These are phyloP conservation scores for Bovichtus variegatus DNA, from an alignment of 2,797 vertebrate species.

Conservation along the genomic window DNA sequence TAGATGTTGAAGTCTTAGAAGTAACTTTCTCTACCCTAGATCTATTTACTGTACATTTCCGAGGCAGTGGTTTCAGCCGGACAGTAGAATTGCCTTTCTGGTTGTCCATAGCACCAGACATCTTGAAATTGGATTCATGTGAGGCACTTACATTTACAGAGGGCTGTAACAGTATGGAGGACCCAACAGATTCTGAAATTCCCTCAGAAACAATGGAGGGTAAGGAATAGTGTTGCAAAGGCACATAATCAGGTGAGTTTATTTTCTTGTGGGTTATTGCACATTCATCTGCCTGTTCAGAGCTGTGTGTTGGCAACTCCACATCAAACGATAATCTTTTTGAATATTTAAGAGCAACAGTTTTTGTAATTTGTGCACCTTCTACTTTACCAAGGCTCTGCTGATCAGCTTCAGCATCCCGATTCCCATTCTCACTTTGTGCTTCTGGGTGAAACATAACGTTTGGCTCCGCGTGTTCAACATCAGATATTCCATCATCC, in stretches of 20 bases:
- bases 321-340: slow-evolving; percentile 62
- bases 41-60: slow-evolving; percentile 34
- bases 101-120: slow-evolving; percentile 1
- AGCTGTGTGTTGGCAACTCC: slow-evolving; percentile 12
- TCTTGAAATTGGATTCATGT: slow-evolving; percentile 16
- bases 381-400: background rate
- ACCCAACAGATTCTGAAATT: slow-evolving; percentile 20
- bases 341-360: slow-evolving; percentile 11
- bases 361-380: slow-evolving; percentile 1
- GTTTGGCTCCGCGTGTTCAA: slow-evolving; percentile 6
- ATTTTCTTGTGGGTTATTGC: slow-evolving; percentile 34
- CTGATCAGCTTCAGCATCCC: background rate
- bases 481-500: background rate
- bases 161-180: slow-evolving; percentile 9
- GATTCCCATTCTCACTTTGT: slow-evolving; percentile 28
- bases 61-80: slow-evolving; percentile 15
- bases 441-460: background rate
- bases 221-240: slow-evolving; percentile 34
- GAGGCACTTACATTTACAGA: slow-evolving; percentile 52
- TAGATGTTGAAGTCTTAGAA: background rate
- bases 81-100: background rate
- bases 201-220: slow-evolving; percentile 8
- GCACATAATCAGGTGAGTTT: slow-evolving; percentile 38
- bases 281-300: slow-evolving; percentile 30
- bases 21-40: slow-evolving; percentile 9